Conservation (phyloP, 2,888 invertebrate genomes). For the Lottia gigantea region DNA sequence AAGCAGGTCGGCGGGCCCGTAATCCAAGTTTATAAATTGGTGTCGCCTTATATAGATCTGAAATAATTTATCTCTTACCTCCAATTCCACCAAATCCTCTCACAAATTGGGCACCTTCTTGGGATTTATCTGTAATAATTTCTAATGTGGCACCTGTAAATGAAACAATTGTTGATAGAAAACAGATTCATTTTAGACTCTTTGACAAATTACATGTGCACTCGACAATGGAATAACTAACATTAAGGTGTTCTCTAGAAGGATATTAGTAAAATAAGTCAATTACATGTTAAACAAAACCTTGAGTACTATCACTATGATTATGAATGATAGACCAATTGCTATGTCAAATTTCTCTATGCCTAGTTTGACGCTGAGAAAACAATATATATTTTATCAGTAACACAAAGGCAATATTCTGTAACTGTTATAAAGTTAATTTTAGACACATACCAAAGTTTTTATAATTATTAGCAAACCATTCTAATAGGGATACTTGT, state of each 20-base stretch:
- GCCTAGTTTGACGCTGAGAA: constrained; percentile 6
- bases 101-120: constrained; percentile 99
- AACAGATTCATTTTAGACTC: too few relatives aligned
- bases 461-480: constrained; percentile 99
- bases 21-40: too few relatives aligned
- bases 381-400: background rate
- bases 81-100: constrained; percentile 99
- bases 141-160: constrained; percentile 88
- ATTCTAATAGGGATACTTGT: constrained; percentile 96
- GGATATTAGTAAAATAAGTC: too few relatives aligned
- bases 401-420: constrained; percentile 1
- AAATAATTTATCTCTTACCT: constrained; percentile 72
- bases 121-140: constrained; percentile 99
- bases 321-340: too few relatives aligned
- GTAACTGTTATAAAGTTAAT: too few relatives aligned
- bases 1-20: too few relatives aligned
- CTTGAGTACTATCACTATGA: too few relatives aligned
- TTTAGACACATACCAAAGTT: constrained; percentile 78
- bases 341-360: background rate
- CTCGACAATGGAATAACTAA: too few relatives aligned
- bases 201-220: too few relatives aligned
- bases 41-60: too few relatives aligned
- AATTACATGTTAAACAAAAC: too few relatives aligned
- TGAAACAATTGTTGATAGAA: background rate
- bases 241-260: too few relatives aligned